These are phyloP conservation scores for Amblyjoppa proteus DNA, from an alignment of 2,888 invertebrate genomes.

Conservation along the genomic window DNA sequence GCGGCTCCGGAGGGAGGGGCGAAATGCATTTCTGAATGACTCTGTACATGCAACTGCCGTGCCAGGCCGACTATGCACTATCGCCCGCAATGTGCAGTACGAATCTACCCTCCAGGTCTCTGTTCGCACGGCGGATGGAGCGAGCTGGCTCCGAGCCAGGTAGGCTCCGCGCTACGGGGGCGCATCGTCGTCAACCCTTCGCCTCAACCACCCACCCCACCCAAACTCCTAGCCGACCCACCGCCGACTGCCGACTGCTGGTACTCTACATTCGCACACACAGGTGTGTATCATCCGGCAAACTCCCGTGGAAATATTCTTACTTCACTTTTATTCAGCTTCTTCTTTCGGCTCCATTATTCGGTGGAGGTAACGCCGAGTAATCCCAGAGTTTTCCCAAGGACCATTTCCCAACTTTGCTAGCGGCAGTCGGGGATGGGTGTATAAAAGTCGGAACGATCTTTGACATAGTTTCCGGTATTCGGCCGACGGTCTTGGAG, in stretches of 20 bases:
- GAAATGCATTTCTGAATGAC: slow-evolving; percentile 52
- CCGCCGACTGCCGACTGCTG: not conserved
- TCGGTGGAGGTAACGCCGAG: slow-evolving; percentile 45
- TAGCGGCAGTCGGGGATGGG: not conserved
- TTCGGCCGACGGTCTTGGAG: not conserved
- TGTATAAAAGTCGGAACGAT: slow-evolving; percentile 27
- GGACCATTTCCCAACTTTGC: slow-evolving; percentile 24
- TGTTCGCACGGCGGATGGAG: slow-evolving; percentile 64
- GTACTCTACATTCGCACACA: slow-evolving; percentile 15
- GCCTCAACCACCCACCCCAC: not conserved
- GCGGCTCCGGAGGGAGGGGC: no score
- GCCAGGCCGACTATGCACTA: slow-evolving; percentile 74
- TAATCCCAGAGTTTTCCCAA: slow-evolving; percentile 45
- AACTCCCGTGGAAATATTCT: slow-evolving; percentile 49
- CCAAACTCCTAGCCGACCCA: not conserved
- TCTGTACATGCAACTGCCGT: slow-evolving; percentile 56
- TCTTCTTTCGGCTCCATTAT: slow-evolving; percentile 43
- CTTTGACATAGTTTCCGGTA: slow-evolving; percentile 14
- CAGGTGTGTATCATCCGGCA: slow-evolving; percentile 46
- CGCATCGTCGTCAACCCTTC: slow-evolving; percentile 61
- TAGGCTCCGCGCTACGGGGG: slow-evolving; percentile 75
- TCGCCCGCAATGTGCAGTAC: slow-evolving; percentile 67
- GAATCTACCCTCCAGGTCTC: slow-evolving; percentile 69
- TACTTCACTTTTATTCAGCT: slow-evolving; percentile 28
- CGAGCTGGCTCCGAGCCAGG: slow-evolving; percentile 81